phyloP scores from a whole-genome alignment of 1,140 invertebrate species.

The Heliconius hermathena region DNA sequence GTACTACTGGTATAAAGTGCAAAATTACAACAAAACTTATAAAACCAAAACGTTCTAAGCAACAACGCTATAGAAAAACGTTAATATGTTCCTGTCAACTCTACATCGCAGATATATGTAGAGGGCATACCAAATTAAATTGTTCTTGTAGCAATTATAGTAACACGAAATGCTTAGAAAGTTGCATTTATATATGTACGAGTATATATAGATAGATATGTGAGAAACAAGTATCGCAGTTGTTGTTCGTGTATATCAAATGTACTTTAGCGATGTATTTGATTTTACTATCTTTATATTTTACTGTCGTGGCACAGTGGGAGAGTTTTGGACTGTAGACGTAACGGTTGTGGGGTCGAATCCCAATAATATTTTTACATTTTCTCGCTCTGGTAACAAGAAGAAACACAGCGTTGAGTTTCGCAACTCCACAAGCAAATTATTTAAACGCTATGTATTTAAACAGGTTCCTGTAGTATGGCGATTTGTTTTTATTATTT shows the following conservation, averaged over 20 bases:
- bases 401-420: no score
- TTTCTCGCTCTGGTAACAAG: no score
- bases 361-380: no score
- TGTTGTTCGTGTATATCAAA: neutral
- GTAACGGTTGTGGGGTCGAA: no score
- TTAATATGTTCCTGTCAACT: slow-evolving; percentile 57
- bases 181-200: slow-evolving; percentile 17
- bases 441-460: no score
- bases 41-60: neutral
- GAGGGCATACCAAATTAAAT: slow-evolving; percentile 57
- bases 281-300: no score
- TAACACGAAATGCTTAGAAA: slow-evolving; percentile 55
- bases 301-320: no score
- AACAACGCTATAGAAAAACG: slow-evolving; percentile 46
- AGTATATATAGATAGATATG: neutral
- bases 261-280: neutral
- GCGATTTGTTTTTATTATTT: no score
- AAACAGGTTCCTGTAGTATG: no score
- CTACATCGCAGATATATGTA: slow-evolving; percentile 52
- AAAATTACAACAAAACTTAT: neutral
- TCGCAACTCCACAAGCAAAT: no score
- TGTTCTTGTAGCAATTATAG: slow-evolving; percentile 62
- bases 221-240: slow-evolving; percentile 1
- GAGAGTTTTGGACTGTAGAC: no score
- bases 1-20: neutral